Base-by-base conservation (phyloP, 2,113 vertebrate species). In the Cyanoliseus patagonus region DNA sequence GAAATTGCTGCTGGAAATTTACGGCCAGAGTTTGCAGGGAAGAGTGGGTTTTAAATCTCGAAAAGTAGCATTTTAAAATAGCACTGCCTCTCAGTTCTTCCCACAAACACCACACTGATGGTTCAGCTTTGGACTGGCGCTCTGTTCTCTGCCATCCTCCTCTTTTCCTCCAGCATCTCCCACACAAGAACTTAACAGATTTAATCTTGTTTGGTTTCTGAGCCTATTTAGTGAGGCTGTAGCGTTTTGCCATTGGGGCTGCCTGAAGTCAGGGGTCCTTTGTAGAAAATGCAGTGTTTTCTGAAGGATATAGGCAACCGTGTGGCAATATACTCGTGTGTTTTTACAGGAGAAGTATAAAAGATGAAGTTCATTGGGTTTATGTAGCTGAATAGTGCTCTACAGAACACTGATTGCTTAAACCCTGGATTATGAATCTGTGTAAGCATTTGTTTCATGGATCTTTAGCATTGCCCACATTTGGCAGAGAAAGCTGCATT, bases 361-460 rank as follows among this genome's bases (percentile, higher is more conserved):
- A 94, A 93, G 72, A 86, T 88, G 85, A 90, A 88, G 92, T 95
- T 91, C 87, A 57, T 51, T 92, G 31, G 68, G 68, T 88, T 91
- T 91, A 52, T 96, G 79, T 90, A 57, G 70, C 83, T 92, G 86
- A 87, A 76, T 59, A 75, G 61, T 91, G 44, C 72, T 92, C 47
- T 88, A 41, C 37, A 90, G 77, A 88, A 66, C 91, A 87, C 0
- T 78, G 64, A 53, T 66, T 92, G 73, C 96, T 89, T 92, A 94
- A 97, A 89, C 80, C 86, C 91, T 89, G 92, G 92, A 90, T 96
- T 92, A 95, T 49, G 67, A 92, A 95, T 97, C 78, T 82, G 57
- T 77, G 72, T 94, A 92, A 97, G 92, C 86, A 94, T 97, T 97
- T 96, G 92, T 94, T 95, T 95, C 79, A 94, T 89, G 86, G 91